Base-by-base conservation (phyloP, 1,140 invertebrate species). In the Drosophila equinoxialis region DNA sequence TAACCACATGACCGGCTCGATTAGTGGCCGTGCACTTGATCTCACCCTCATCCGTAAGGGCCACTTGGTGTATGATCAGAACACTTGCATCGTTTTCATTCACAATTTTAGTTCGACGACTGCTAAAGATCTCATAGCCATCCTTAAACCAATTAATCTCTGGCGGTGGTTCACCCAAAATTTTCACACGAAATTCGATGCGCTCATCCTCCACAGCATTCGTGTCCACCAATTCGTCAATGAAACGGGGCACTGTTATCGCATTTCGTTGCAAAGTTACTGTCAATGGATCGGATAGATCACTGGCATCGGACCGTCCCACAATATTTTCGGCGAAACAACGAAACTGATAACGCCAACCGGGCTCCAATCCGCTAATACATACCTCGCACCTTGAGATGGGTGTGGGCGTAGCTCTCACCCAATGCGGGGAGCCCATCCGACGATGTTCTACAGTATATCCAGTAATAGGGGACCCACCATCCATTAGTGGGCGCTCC, bases 71-170 rank as follows among this genome's bases (percentile, higher is more conserved):
- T 77, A 97, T 96, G n/a, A 96, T 93, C 3, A 98, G 94, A 35
- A 95, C 94, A 91, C 96, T 97, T 33, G 93, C 94, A 20, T 96
- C 95, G 65, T 95, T 95, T 65, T 96, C 96, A 0, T 96, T 96
- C 0, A 95, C 92, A 68, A 97, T 96, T 75, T 95, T 95, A 1
- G 96, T 96, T 74, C 96, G 93, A 68, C 96, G 93, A 85, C 96
- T 96, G 86, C 96, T 97, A 84, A 97, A 97, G 65, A 97, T 96
- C 91, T 97, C 96, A 76, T 96, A 96, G 37, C 96, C 96, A 91
- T 98, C 96, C 92, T 97, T 97, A 92, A 96, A 98, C 98, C 98
- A 99, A n/a, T 95, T 95, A 23, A 99, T 95, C 78, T 96, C 96
- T 2, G 98, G 98, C 6, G 94, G 91, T 0, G 98, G 98, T 33